These are phyloP conservation scores for Dione vanillae DNA, from an alignment of 2,888 invertebrate genomes.

Conservation along the genomic window DNA sequence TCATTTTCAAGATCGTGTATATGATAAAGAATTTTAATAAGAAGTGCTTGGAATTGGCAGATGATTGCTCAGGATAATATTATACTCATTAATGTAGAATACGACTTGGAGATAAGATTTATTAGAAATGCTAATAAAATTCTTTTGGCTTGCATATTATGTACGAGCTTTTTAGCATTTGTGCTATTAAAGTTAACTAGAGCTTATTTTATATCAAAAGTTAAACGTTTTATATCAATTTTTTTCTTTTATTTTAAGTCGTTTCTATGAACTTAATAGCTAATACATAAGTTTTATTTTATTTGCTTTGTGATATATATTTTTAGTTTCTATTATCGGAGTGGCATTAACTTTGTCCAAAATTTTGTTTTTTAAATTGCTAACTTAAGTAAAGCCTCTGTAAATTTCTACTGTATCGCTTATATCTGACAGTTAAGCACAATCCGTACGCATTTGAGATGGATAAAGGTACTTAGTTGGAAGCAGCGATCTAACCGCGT, in stretches of 20 bases:
- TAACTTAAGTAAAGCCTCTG: not conserved
- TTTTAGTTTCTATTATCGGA: too few species aligned
- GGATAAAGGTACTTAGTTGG: conserved; percentile 19
- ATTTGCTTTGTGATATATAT: too few species aligned
- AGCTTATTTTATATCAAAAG: not conserved
- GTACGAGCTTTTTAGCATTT: not conserved
- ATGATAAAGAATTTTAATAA: conserved; percentile 28
- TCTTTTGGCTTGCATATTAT: not conserved
- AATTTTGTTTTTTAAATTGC: too few species aligned
- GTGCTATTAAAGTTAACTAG: not conserved
- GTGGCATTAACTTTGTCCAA: too few species aligned
- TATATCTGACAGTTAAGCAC: not conserved
- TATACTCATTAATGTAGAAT: conserved; percentile 9
- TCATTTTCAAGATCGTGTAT: conserved; percentile 8
- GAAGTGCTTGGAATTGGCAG: not conserved
- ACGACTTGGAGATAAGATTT: conserved; percentile 6
- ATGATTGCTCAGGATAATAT: not conserved
- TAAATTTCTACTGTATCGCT: conserved; percentile 1
- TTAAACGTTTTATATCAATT: not conserved
- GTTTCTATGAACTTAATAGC: too few species aligned
- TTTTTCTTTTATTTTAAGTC: not conserved
- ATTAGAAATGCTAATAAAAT: conserved; percentile 11
- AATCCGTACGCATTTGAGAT: conserved; percentile 29
- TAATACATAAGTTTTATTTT: too few species aligned
- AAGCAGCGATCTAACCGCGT: conserved; percentile 25